Evolutionary conservation across 1,140 invertebrate species (phyloP), one percentile per base, ranked within the genome.

Genomic region (Tachypleus tridentatus): DNA sequence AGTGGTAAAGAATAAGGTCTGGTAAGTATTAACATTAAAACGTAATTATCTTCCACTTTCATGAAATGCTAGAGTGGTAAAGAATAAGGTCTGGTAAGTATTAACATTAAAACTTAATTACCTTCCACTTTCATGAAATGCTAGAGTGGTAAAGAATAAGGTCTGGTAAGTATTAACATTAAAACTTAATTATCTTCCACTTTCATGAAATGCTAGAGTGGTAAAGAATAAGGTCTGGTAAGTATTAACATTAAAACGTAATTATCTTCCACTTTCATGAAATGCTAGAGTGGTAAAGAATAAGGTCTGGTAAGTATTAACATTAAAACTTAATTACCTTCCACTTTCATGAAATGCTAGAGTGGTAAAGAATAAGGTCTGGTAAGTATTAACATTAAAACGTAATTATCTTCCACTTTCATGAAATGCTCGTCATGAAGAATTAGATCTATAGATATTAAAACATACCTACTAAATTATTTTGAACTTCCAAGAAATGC

Each of bases 161-260:
- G 54, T 71, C 47, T 60, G 68, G 65, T 66, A 60, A 60, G 50
- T 47, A 10, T 51, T 60, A 60, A 11, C 58, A 7, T 58, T 58
- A n/a, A 6, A 7, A 9, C 47, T 9, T 58, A 7, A 58, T 9
- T 8, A 47, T 4, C 7, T n/a, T 4, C 59, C 67, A 48, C 74
- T 74, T n/a, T 77, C 78, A 0, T 67, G 70, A 10, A 81, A 84
- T 54, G 69, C 75, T 69, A 66, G 78, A 70, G 70, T 67, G 71
- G 70, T 75, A 50, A 65, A 69, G 56, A 71, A 71, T 64, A 58
- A 68, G 61, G 54, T 71, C 47, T 60, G 68, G 65, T 66, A 60
- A 60, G 50, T 47, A 10, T 51, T 60, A 60, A 11, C 58, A 7
- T 58, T 58, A n/a, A 6, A 7, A 9, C 47, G 2, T 58, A 7